Evolutionary conservation across 2,113 vertebrate genomes (phyloP).

Genomic region (Bubalus kerabau): DNA sequence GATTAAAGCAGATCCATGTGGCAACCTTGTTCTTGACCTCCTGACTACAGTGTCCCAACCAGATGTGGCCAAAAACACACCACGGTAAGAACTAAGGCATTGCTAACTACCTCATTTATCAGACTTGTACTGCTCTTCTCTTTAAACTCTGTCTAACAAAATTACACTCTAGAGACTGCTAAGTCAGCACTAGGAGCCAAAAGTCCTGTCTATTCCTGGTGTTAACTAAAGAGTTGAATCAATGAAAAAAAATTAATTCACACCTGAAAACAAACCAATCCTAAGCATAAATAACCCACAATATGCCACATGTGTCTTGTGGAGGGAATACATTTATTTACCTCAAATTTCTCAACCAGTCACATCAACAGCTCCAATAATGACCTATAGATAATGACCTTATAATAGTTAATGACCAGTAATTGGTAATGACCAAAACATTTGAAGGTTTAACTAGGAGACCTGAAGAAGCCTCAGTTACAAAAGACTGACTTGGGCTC

Average conservation of each 20-base stretch:
- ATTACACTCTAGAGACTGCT: background rate
- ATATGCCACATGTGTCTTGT: background rate
- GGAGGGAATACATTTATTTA: background rate
- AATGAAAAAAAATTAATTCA: background rate
- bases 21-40: background rate
- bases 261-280: background rate
- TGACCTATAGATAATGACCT: background rate
- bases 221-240: background rate
- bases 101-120: background rate
- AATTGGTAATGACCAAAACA: background rate
- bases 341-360: background rate
- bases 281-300: background rate
- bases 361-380: background rate
- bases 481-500: background rate
- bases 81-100: background rate
- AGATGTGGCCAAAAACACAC: background rate
- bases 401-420: background rate
- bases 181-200: background rate
- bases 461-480: background rate
- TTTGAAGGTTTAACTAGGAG: background rate
- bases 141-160: background rate
- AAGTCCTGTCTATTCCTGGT: background rate
- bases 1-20: background rate
- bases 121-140: background rate
- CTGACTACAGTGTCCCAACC: background rate